Evolutionary conservation across 2,888 invertebrate genomes (phyloP).

Genomic region (Luperina testacea): DNA sequence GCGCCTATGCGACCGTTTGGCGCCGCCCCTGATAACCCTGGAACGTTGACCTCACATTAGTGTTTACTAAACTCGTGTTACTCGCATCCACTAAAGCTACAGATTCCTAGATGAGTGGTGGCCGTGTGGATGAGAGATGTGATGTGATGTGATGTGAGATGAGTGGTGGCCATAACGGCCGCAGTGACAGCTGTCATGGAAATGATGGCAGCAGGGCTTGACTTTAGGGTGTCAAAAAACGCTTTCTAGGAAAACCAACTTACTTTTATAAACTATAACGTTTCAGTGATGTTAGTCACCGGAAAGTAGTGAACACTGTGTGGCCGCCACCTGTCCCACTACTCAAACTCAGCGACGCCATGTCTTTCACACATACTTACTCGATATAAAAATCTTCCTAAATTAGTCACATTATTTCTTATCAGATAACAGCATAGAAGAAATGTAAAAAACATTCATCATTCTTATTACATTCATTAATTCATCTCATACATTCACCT

Average conservation of each 20-base stretch:
- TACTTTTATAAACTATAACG: not conserved
- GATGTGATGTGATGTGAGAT: too few relatives aligned
- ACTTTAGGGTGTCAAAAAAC: not conserved
- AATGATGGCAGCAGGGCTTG: not conserved
- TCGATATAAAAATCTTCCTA: not conserved
- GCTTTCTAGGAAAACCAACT: not conserved
- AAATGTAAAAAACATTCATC: too few relatives aligned
- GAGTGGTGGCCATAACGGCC: not conserved
- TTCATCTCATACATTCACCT: too few relatives aligned
- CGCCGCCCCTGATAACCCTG: constrained; percentile 89
- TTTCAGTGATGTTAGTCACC: not conserved
- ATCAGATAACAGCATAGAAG: constrained; percentile 1
- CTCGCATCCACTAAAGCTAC: constrained; percentile 70
- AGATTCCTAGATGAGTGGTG: not conserved
- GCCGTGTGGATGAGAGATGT: too few relatives aligned
- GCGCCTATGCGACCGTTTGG: constrained; percentile 84
- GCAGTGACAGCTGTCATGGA: not conserved
- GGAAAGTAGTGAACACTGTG: not conserved
- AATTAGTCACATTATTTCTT: constrained; percentile 22
- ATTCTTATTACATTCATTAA: too few relatives aligned
- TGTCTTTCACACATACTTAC: constrained; percentile 20
- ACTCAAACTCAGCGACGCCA: constrained; percentile 63
- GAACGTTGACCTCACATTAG: constrained; percentile 87
- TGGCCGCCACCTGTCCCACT: constrained; percentile 25
- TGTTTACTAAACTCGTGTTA: constrained; percentile 84